A percentile compares a stretch with the other conserved stretches of the same genome.
These are phyloP conservation scores for Actenoides lindsayi DNA, from an alignment of 2,113 vertebrate genomes.

Conservation along the genomic window DNA sequence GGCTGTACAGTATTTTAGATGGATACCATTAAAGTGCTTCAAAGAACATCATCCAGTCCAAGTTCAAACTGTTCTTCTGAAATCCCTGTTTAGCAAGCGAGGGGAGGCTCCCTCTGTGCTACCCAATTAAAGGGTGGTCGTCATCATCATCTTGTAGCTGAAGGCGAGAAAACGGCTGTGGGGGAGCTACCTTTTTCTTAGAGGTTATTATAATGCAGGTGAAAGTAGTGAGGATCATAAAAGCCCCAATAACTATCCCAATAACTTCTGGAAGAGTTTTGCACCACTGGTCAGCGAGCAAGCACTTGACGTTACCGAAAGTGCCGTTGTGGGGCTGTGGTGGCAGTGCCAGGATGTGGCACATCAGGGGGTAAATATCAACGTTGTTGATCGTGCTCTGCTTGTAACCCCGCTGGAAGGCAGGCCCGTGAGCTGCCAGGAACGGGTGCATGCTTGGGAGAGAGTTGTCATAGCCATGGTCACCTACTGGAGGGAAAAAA, in stretches of 20 bases:
- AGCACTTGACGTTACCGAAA: conserved; percentile 77
- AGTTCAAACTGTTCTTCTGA: neutral
- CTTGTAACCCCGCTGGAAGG: conserved; percentile 81
- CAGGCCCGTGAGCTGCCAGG: conserved; percentile 87
- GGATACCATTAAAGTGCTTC: conserved; percentile 29
- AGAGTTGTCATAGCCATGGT: conserved; percentile 94
- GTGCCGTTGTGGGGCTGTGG: conserved; percentile 88
- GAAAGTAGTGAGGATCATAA: conserved; percentile 81
- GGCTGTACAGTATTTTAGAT: conserved; percentile 24
- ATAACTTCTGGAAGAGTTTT: conserved; percentile 73
- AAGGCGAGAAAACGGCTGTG: conserved; percentile 81
- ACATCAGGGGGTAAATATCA: conserved; percentile 97
- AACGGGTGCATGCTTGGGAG: conserved; percentile 95
- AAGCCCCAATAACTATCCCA: conserved; percentile 82
- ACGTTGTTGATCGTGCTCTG: conserved; percentile 77
- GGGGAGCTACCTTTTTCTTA: conserved; percentile 46
- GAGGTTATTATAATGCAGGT: conserved; percentile 81
- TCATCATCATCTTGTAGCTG: conserved; percentile 84
- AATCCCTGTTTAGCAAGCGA: rapidly evolving
- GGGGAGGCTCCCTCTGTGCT: rapidly evolving
- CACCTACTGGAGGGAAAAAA: conserved; percentile 81
- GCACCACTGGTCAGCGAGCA: conserved; percentile 83
- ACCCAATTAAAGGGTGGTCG: conserved; percentile 84
- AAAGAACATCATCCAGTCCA: conserved; percentile 11
- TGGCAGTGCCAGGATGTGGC: conserved; percentile 83